Evolutionary conservation across 2,113 vertebrate species (phyloP).

Genomic region (Sceloporus undulatus): DNA sequence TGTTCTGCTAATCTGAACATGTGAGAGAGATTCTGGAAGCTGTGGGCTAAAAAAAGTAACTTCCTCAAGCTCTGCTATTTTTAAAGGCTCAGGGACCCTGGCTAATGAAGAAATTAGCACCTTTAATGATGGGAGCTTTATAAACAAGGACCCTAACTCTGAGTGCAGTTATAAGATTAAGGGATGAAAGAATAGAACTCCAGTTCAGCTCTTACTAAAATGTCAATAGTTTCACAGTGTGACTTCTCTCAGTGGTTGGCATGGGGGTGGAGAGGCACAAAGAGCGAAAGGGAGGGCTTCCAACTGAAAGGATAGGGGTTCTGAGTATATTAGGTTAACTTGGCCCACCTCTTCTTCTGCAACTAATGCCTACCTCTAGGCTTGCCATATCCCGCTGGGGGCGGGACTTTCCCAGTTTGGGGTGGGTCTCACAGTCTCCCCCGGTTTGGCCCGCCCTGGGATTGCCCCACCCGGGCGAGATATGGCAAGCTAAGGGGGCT

Average conservation of each 20-base stretch:
- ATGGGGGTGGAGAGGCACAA: neutral
- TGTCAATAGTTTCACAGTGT: neutral
- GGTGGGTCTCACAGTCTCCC: too few species aligned
- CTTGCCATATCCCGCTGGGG: too few species aligned
- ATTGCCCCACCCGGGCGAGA: too few species aligned
- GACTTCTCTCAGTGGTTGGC: neutral
- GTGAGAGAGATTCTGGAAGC: too few species aligned
- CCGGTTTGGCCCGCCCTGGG: too few species aligned
- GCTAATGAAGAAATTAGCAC: neutral
- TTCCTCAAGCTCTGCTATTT: neutral
- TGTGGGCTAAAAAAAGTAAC: too few species aligned
- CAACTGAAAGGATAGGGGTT: constrained; percentile 43
- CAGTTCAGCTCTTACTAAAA: neutral
- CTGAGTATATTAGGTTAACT: neutral
- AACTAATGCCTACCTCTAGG: too few species aligned
- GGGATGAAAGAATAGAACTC: neutral
- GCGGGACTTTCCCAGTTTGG: too few species aligned
- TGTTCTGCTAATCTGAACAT: neutral
- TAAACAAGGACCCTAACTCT: neutral
- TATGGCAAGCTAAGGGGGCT: too few species aligned
- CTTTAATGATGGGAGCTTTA: neutral
- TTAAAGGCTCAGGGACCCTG: too few species aligned
- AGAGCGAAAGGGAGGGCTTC: constrained; percentile 65
- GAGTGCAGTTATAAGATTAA: neutral
- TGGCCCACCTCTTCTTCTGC: constrained; percentile 61